These are phyloP conservation scores for Glaucidium brasilianum DNA, from an alignment of 2,113 vertebrate genomes.

Conservation along the genomic window DNA sequence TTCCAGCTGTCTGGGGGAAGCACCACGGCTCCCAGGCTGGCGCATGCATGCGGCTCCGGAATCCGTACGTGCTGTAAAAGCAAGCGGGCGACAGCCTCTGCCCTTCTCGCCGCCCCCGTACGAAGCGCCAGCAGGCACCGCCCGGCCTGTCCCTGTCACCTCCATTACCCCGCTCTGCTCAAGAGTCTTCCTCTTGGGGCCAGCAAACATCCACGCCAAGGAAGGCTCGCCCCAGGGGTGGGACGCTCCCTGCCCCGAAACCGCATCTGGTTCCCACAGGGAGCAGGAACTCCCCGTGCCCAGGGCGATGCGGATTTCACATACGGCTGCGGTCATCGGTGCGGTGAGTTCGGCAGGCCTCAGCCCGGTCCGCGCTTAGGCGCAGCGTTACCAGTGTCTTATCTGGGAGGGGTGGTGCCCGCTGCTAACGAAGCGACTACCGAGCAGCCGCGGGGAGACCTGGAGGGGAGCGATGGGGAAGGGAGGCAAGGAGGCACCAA, in stretches of 20 bases:
- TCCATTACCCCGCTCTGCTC: not conserved
- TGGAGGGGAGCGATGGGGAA: not conserved
- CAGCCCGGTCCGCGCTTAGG: not conserved
- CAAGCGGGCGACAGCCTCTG: not conserved
- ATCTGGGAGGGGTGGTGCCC: accelerated
- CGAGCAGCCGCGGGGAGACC: not conserved
- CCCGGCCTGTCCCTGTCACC: not conserved
- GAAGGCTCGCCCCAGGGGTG: not conserved
- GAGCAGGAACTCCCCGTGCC: not conserved
- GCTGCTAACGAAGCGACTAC: not conserved
- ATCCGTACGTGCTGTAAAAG: not conserved
- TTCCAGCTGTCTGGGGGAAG: not conserved
- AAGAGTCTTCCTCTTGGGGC: not conserved
- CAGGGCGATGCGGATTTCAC: not conserved
- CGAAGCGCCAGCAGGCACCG: not conserved
- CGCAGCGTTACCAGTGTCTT: accelerated
- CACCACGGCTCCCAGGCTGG: not conserved
- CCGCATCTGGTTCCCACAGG: not conserved
- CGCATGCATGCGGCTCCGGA: not conserved
- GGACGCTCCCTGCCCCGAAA: not conserved
- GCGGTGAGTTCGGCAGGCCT: not conserved
- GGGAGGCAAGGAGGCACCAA: not conserved
- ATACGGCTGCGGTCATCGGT: not conserved
- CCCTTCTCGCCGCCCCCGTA: not conserved
- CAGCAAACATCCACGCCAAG: not conserved